phyloP scores from a whole-genome alignment of 2,888 invertebrate genomes.

The Dioctria linearis region DNA sequence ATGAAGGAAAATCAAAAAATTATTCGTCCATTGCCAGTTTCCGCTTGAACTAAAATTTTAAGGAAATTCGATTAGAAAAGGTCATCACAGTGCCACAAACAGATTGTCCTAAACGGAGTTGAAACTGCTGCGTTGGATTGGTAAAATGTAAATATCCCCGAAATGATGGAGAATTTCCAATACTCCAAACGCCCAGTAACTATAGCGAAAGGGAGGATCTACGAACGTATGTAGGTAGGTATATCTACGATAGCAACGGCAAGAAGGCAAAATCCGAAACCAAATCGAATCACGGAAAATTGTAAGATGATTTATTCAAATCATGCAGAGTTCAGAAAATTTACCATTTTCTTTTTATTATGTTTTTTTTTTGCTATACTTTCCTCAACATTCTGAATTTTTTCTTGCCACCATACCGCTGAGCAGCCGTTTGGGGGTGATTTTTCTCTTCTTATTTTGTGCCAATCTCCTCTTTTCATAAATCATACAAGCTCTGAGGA shows the following conservation, averaged over 20 bases:
- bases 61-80: slow-evolving; percentile 44
- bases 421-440: slow-evolving; percentile 2
- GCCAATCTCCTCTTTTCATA: slow-evolving; percentile 55
- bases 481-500: slow-evolving; percentile 51
- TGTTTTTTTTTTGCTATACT: too few relatives aligned
- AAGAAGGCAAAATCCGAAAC: neutral
- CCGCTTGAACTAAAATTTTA: slow-evolving; percentile 9
- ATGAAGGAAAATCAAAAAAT: slow-evolving; percentile 10
- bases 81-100: slow-evolving; percentile 45
- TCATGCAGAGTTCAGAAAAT: slow-evolving; percentile 51
- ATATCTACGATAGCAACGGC: neutral
- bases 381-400: slow-evolving; percentile 20
- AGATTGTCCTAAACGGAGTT: slow-evolving; percentile 9
- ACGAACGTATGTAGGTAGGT: neutral
- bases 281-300: slow-evolving; percentile 50
- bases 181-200: neutral
- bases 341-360: slow-evolving; percentile 5
- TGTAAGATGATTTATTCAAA: slow-evolving; percentile 55
- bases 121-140: slow-evolving; percentile 7
- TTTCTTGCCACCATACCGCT: neutral
- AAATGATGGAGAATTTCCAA: slow-evolving; percentile 32
- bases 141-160: slow-evolving; percentile 40
- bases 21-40: slow-evolving; percentile 32
- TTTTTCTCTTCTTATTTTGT: slow-evolving; percentile 46
- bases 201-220: neutral